Evolutionary conservation across 1,140 invertebrate genomes (phyloP).

Genomic region (Halesus radiatus): DNA sequence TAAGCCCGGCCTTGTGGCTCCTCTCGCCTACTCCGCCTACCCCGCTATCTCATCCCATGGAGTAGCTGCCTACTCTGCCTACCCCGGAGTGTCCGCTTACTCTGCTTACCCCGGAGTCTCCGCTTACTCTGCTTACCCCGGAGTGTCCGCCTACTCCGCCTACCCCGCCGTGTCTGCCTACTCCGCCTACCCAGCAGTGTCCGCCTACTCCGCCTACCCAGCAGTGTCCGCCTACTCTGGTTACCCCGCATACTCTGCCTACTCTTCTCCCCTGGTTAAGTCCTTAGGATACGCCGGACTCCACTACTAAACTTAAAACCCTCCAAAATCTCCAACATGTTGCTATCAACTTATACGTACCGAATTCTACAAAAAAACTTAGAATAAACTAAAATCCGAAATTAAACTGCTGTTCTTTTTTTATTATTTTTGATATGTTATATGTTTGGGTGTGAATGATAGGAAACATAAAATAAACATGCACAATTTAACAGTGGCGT

Average conservation of each 20-base stretch:
- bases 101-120: conserved; percentile 66
- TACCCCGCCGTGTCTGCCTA: conserved; percentile 41
- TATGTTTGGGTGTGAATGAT: too few relatives aligned
- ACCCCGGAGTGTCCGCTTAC: conserved; percentile 61
- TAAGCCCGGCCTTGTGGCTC: conserved; percentile 67
- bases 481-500: too few relatives aligned
- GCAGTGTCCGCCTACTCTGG: conserved; percentile 67
- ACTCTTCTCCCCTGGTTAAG: conserved; percentile 12
- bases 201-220: conserved; percentile 60
- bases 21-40: conserved; percentile 68
- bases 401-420: too few relatives aligned
- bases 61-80: conserved; percentile 61
- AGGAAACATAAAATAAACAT: too few relatives aligned
- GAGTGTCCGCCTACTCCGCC: conserved; percentile 45
- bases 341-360: too few relatives aligned
- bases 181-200: conserved; percentile 47
- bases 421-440: too few relatives aligned
- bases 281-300: conserved; percentile 42
- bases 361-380: too few relatives aligned
- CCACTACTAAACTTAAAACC: too few relatives aligned
- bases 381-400: too few relatives aligned
- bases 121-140: conserved; percentile 52
- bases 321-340: too few relatives aligned
- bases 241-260: conserved; percentile 54
- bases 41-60: conserved; percentile 60